These are phyloP conservation scores for Ficedula albicollis DNA, from an alignment of 2,797 vertebrate species.

Conservation along the genomic window DNA sequence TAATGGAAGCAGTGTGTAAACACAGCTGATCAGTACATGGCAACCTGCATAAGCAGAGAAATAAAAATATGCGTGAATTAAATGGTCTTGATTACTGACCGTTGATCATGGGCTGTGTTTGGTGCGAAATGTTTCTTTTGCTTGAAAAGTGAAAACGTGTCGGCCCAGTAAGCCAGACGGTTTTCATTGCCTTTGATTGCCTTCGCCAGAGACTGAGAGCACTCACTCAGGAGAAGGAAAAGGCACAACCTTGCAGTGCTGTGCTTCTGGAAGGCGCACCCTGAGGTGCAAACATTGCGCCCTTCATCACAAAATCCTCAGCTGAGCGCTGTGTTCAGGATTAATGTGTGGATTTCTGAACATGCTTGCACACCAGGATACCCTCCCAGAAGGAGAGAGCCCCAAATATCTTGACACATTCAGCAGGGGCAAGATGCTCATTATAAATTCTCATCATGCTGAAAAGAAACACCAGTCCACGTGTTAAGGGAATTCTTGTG, in stretches of 20 bases:
- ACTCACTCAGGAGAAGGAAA: background rate
- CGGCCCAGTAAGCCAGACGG: fast-evolving
- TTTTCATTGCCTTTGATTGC: background rate
- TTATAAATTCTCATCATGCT: background rate
- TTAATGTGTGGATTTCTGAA: background rate
- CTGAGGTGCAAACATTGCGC: background rate
- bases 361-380: background rate
- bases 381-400: background rate
- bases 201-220: background rate
- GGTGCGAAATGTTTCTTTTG: background rate
- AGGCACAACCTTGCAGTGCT: too few species aligned
- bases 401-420: background rate
- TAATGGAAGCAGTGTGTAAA: slow-evolving; percentile 21
- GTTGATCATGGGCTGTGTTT: background rate
- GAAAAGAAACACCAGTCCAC: background rate
- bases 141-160: background rate
- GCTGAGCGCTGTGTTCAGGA: fast-evolving
- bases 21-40: background rate
- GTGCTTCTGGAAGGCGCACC: background rate
- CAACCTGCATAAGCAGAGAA: background rate
- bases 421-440: background rate
- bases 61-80: background rate
- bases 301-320: background rate
- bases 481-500: background rate
- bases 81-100: background rate